phyloP scores from a whole-genome alignment of 2,888 invertebrate genomes.

The Leucophora obtusa region DNA sequence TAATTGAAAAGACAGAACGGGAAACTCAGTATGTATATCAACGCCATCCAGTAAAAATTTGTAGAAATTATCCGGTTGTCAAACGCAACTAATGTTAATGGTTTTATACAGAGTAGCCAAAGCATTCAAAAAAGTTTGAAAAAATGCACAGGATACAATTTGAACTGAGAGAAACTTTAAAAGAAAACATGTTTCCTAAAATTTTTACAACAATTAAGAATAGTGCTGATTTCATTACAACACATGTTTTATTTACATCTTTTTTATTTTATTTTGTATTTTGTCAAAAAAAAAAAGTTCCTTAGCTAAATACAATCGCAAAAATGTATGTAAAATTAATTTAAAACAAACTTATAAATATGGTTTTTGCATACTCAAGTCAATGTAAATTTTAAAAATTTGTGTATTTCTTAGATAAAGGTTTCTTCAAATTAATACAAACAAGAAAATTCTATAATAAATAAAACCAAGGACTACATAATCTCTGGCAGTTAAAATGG shows the following conservation, averaged over 20 bases:
- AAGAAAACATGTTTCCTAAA: no score
- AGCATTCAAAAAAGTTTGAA: no score
- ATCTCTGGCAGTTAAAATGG: conserved; percentile 62
- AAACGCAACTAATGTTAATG: no score
- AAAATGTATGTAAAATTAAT: conserved; percentile 32
- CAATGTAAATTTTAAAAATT: conserved; percentile 38
- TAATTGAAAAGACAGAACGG: no score
- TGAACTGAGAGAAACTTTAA: no score
- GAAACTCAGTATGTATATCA: no score
- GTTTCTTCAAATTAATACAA: conserved; percentile 46
- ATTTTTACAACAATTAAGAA: neutral
- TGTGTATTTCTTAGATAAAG: conserved; percentile 20
- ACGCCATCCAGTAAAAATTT: no score
- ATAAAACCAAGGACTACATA: conserved; percentile 62
- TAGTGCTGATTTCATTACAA: neutral
- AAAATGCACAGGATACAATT: no score
- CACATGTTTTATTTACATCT: neutral
- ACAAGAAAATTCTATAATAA: conserved; percentile 12
- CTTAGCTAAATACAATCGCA: conserved; percentile 57
- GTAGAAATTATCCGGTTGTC: no score
- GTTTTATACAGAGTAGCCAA: no score
- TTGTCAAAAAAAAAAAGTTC: conserved; percentile 43
- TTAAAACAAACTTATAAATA: conserved; percentile 1
- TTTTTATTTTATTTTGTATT: neutral
- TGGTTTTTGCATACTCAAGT: conserved; percentile 25